Conservation (phyloP, 37 sponge, comb jelly and placozoan genomes). For the Bolinopsis microptera region DNA sequence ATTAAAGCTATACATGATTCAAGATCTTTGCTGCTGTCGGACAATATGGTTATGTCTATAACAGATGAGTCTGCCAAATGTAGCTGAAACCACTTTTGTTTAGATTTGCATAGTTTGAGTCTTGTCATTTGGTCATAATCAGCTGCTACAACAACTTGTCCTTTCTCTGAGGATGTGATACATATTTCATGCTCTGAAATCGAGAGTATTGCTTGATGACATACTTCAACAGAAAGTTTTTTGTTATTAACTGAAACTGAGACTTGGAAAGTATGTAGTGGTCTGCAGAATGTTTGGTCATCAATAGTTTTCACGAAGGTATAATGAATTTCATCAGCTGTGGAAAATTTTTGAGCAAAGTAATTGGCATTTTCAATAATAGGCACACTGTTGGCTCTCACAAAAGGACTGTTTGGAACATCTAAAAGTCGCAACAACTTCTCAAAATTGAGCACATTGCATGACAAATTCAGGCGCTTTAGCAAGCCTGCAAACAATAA, state of each 20-base stretch:
- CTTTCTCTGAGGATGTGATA: not conserved
- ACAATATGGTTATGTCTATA: not conserved
- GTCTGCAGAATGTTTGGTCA: not conserved
- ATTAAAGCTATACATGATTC: slow-evolving; percentile 21
- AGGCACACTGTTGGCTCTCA: not conserved
- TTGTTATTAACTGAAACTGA: slow-evolving; percentile 1
- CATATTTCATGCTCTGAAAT: slow-evolving; percentile 9
- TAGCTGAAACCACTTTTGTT: not conserved
- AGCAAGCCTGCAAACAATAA: not conserved
- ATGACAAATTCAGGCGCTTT: not conserved
- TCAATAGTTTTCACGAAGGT: not conserved
- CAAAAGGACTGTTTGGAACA: not conserved
- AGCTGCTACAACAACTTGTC: not conserved
- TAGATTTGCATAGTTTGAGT: not conserved
- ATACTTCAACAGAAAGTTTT: not conserved
- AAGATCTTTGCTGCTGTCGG: not conserved
- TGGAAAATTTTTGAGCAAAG: not conserved
- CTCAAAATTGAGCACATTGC: not conserved
- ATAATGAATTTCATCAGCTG: not conserved
- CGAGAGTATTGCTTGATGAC: not conserved
- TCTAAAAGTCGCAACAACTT: not conserved
- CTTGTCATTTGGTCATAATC: not conserved
- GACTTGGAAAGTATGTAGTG: not conserved
- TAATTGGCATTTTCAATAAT: not conserved
- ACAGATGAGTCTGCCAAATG: not conserved